Evolutionary conservation across 2,113 vertebrate genomes (phyloP).

Genomic region (Oncorhynchus gorbuscha): DNA sequence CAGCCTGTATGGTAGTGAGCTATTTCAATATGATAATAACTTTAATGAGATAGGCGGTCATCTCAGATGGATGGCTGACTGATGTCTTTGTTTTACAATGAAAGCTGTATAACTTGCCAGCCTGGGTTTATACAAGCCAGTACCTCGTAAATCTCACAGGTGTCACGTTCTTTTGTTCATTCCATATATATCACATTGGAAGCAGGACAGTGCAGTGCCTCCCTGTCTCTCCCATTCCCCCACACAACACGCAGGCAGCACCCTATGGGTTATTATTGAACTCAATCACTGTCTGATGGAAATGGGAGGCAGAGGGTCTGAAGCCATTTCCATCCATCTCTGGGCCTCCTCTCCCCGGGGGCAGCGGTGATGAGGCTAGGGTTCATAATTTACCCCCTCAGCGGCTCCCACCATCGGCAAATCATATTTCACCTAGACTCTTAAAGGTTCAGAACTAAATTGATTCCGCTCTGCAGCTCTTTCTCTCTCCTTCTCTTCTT

Average conservation of each 20-base stretch:
- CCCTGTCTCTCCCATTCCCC: background rate
- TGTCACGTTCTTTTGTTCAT: background rate
- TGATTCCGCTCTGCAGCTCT: background rate
- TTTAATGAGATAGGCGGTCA: background rate
- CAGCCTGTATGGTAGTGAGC: background rate
- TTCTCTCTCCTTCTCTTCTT: background rate
- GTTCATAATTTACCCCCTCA: background rate
- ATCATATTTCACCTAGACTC: background rate
- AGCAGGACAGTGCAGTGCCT: background rate
- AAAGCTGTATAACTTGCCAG: background rate
- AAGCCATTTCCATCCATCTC: background rate
- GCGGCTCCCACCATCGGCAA: background rate
- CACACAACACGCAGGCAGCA: background rate
- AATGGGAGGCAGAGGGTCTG: background rate
- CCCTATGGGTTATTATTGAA: background rate
- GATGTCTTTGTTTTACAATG: conserved; percentile 1
- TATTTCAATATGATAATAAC: background rate
- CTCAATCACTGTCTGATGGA: conserved; percentile 1
- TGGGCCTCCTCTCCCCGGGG: background rate
- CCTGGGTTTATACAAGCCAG: conserved; percentile 8
- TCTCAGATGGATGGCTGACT: background rate
- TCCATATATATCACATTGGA: background rate
- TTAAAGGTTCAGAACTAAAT: background rate
- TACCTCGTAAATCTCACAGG: conserved; percentile 5
- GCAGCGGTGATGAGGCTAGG: background rate